Percentiles rank a stretch among this genome's conserved stretches.
phyloP scores from a whole-genome alignment of 2,113 vertebrate genomes.

The Pangasianodon gigas region DNA sequence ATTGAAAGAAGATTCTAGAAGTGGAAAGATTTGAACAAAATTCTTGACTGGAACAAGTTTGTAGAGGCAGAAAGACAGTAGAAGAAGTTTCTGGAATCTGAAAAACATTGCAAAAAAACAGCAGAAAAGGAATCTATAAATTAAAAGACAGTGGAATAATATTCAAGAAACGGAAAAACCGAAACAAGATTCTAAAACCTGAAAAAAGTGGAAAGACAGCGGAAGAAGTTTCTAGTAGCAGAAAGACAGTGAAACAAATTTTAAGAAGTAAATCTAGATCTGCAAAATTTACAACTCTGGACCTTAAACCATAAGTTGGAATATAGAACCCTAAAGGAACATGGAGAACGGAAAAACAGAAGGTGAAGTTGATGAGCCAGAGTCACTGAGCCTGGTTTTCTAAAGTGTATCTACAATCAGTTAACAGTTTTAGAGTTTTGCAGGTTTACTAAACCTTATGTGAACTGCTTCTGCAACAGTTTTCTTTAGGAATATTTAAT shows the following conservation, averaged over 20 bases:
- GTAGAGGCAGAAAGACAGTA: neutral
- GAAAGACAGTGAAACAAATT: neutral
- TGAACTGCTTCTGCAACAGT: too few relatives aligned
- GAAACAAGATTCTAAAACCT: neutral
- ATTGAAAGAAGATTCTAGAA: neutral
- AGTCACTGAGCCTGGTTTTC: neutral
- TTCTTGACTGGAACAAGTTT: neutral
- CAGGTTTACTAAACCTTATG: neutral
- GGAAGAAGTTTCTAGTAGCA: neutral
- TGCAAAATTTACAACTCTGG: neutral
- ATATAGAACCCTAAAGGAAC: conserved; percentile 10
- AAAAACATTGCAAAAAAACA: neutral
- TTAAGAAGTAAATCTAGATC: neutral
- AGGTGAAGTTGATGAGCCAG: conserved; percentile 57
- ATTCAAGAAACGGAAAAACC: neutral
- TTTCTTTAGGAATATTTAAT: neutral
- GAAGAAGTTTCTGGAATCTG: neutral
- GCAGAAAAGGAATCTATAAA: neutral
- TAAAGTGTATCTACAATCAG: neutral
- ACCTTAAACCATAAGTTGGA: neutral
- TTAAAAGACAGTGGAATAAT: neutral
- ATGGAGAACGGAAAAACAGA: conserved; percentile 66
- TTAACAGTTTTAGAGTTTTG: neutral
- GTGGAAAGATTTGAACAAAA: neutral
- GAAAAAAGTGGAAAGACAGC: neutral